Evolutionary conservation across 2,797 vertebrate species (phyloP).

Genomic region (Diceros bicornis): DNA sequence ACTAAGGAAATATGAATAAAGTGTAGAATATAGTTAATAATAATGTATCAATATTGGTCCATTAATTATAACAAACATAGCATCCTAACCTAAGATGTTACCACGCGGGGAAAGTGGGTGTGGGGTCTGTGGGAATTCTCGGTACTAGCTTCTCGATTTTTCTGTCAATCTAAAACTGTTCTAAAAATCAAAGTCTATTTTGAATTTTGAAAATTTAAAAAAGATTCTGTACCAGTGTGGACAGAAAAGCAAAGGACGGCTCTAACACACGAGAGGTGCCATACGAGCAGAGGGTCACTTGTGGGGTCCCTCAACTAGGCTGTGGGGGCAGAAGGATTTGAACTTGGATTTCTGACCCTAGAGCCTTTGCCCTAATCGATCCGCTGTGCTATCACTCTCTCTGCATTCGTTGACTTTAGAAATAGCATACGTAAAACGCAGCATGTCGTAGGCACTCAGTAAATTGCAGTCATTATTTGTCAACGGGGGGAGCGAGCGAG

Average conservation of each 20-base stretch:
- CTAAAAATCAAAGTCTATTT: neutral
- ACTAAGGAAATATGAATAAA: neutral
- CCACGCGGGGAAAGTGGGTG: neutral
- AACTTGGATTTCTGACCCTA: neutral
- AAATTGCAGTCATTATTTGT: neutral
- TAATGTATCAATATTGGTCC: neutral
- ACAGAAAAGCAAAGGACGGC: neutral
- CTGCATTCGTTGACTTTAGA: neutral
- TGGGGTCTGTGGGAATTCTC: neutral
- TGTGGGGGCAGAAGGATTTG: neutral
- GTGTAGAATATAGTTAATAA: neutral
- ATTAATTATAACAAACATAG: neutral
- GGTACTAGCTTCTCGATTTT: neutral
- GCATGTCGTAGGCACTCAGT: neutral
- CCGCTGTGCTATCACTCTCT: neutral
- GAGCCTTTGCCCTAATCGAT: neutral
- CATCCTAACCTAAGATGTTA: neutral
- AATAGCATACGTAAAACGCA: neutral
- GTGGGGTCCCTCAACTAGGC: neutral
- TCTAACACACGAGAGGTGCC: neutral
- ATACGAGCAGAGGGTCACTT: neutral
- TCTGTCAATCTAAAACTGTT: constrained; percentile 1
- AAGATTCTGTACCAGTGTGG: neutral
- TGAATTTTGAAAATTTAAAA: neutral
- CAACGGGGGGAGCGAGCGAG: neutral